Evolutionary conservation across 1,140 invertebrate species (phyloP).

Genomic region (Physella acuta): DNA sequence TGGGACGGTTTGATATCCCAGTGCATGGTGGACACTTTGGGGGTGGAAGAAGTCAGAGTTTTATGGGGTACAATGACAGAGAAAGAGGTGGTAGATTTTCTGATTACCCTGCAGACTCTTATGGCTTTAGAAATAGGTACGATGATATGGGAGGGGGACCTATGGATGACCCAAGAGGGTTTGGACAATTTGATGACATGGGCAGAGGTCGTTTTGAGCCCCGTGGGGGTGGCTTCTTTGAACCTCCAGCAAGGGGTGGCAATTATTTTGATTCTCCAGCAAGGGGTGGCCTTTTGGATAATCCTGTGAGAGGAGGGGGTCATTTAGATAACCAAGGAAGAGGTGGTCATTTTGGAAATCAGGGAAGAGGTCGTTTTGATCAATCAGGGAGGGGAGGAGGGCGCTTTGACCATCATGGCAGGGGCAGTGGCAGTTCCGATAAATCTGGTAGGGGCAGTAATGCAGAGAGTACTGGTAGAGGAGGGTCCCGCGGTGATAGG

Average conservation of each 20-base stretch:
- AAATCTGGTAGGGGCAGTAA: background rate
- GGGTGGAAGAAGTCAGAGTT: conserved; percentile 1
- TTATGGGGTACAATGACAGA: background rate
- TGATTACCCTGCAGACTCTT: background rate
- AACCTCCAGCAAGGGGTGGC: background rate
- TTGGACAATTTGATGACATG: background rate
- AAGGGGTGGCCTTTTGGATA: background rate
- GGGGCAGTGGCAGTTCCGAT: conserved; percentile 1
- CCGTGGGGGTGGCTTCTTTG: background rate
- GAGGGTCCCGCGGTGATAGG: background rate
- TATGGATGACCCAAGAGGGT: background rate
- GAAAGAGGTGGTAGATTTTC: conserved; percentile 7
- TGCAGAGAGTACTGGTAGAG: background rate
- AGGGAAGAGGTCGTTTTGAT: background rate
- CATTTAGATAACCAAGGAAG: background rate
- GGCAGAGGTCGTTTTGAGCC: too few relatives aligned
- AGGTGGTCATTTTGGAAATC: background rate
- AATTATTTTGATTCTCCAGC: background rate
- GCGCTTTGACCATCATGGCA: background rate
- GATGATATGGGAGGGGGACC: background rate
- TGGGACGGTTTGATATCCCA: background rate
- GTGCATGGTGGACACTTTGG: background rate
- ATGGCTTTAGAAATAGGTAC: too few relatives aligned
- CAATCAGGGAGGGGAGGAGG: background rate
- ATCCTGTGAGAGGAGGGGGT: background rate